A percentile compares a stretch with the other conserved stretches of the same genome.
Conservation (phyloP, 2,113 vertebrate species). For the Pterocles gutturalis region DNA sequence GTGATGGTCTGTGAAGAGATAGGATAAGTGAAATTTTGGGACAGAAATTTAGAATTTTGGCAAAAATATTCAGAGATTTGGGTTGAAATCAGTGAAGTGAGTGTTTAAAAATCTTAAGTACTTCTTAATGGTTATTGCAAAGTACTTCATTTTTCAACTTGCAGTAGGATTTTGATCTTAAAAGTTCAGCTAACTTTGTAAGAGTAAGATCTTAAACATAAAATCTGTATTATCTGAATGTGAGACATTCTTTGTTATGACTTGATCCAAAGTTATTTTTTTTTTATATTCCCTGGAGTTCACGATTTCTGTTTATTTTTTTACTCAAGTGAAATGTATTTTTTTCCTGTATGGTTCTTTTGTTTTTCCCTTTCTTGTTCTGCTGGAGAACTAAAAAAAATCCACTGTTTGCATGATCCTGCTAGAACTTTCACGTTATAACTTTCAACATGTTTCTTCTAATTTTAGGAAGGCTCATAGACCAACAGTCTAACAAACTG, state of each 20-base stretch:
- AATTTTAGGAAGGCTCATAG: slow-evolving; percentile 85
- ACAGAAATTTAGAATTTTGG: background rate
- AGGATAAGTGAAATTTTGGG: background rate
- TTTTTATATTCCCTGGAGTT: background rate
- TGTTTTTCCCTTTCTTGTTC: background rate
- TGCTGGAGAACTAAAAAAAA: background rate
- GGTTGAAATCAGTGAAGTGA: background rate
- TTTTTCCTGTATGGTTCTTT: background rate
- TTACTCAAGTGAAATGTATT: background rate
- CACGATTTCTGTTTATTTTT: background rate
- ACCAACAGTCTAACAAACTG: slow-evolving; percentile 89
- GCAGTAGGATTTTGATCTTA: background rate
- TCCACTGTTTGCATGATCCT: background rate
- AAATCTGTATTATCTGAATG: background rate
- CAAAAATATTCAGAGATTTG: background rate
- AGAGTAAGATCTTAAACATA: background rate
- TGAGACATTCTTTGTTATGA: background rate
- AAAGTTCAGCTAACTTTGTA: background rate
- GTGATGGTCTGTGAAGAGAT: background rate
- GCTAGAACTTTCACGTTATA: background rate
- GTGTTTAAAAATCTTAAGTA: background rate
- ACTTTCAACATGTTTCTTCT: background rate
- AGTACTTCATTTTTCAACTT: background rate
- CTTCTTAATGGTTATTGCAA: background rate
- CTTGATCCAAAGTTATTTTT: background rate